Evolutionary conservation across 2,113 vertebrate genomes (phyloP).

Genomic region (Lathamus discolor): DNA sequence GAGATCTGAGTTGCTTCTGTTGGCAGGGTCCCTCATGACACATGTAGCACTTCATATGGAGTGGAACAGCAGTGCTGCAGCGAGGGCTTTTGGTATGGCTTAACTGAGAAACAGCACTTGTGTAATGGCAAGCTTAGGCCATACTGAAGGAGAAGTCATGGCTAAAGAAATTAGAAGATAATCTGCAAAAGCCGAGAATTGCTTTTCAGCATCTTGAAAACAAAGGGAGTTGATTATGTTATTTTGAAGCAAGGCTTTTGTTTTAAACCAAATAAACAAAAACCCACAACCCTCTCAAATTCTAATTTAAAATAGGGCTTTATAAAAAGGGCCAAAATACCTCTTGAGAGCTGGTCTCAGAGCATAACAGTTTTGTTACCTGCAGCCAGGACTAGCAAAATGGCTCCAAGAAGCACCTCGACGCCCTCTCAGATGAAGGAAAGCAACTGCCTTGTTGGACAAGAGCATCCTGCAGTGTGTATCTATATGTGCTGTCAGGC

Average conservation of each 20-base stretch:
- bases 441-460: neutral
- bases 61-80: neutral
- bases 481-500: neutral
- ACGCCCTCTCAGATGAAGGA: neutral
- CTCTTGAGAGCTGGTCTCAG: neutral
- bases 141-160: neutral
- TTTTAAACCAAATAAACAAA: neutral
- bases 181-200: neutral
- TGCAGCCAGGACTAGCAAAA: neutral
- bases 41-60: accelerated
- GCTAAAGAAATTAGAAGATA: neutral
- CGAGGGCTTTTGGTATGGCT: neutral
- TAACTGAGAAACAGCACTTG: neutral
- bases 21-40: neutral
- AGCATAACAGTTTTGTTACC: neutral
- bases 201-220: neutral
- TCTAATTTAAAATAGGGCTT: neutral
- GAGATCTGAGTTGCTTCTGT: neutral
- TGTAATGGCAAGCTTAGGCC: neutral
- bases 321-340: neutral
- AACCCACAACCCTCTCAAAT: neutral
- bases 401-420: neutral
- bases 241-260: neutral
- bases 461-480: neutral
- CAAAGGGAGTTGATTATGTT: neutral